Conservation (phyloP, 2,113 vertebrate genomes). For the Dicrurus megarhynchus region DNA sequence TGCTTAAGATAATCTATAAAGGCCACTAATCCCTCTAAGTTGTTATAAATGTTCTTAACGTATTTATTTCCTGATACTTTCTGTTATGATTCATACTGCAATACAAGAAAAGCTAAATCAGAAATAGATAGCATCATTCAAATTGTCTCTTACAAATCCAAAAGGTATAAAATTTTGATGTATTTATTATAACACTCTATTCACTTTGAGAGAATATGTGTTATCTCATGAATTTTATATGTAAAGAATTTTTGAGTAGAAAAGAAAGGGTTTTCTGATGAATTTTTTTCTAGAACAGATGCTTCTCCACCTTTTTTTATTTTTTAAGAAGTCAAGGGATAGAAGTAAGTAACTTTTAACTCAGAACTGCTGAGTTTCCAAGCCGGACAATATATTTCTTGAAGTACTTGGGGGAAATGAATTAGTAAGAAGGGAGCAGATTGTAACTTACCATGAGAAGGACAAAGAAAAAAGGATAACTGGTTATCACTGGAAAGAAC, state of each 20-base stretch:
- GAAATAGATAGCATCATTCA: neutral
- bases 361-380: neutral
- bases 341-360: neutral
- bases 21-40: neutral
- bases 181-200: neutral
- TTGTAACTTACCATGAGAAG: neutral
- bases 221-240: neutral
- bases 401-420: neutral
- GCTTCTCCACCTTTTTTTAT: fast-evolving
- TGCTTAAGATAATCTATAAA: neutral
- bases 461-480: neutral
- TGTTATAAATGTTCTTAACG: neutral
- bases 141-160: neutral
- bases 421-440: neutral
- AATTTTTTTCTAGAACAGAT: neutral
- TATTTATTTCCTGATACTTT: neutral
- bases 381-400: neutral
- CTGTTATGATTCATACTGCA: neutral
- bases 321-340: too few relatives aligned
- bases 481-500: neutral
- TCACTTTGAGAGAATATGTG: neutral
- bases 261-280: neutral
- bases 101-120: neutral
- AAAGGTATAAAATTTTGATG: neutral
- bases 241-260: neutral